These are phyloP conservation scores for Oscarella lobularis DNA, from an alignment of 37 sponge, comb jelly and placozoan species.

Conservation along the genomic window DNA sequence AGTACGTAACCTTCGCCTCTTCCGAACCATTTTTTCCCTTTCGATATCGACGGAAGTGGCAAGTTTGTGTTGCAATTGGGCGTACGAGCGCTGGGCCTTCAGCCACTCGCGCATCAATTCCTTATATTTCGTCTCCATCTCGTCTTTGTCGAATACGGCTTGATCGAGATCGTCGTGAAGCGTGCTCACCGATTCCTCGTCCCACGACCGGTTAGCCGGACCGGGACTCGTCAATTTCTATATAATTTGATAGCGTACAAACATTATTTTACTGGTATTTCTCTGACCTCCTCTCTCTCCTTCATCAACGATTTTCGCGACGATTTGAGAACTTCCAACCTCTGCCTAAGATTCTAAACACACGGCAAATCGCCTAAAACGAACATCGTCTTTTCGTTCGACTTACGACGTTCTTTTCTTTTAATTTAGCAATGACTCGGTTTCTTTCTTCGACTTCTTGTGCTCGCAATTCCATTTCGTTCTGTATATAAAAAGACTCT, in stretches of 20 bases:
- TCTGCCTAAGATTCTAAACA: background rate
- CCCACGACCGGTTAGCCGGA: background rate
- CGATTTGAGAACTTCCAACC: background rate
- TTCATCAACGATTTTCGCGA: background rate
- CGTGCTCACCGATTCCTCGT: background rate
- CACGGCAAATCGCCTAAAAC: too few relatives aligned
- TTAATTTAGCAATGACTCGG: background rate
- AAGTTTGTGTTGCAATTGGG: background rate
- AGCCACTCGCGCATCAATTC: background rate
- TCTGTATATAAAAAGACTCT: background rate
- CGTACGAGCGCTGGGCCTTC: background rate
- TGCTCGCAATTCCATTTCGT: background rate
- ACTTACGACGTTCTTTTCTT: background rate
- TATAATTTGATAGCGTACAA: too few relatives aligned
- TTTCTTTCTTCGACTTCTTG: background rate
- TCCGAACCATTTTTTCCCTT: background rate
- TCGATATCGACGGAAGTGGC: background rate
- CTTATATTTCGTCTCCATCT: background rate
- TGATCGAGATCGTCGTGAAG: background rate
- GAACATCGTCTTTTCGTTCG: too few relatives aligned
- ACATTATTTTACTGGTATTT: too few relatives aligned
- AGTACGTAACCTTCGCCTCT: too few relatives aligned
- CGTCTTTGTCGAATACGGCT: slow-evolving; percentile 1
- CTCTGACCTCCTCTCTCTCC: background rate
- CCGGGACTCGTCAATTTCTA: too few relatives aligned